phyloP scores from a whole-genome alignment of 2,113 vertebrate species.

The Thryonomys swinderianus region DNA sequence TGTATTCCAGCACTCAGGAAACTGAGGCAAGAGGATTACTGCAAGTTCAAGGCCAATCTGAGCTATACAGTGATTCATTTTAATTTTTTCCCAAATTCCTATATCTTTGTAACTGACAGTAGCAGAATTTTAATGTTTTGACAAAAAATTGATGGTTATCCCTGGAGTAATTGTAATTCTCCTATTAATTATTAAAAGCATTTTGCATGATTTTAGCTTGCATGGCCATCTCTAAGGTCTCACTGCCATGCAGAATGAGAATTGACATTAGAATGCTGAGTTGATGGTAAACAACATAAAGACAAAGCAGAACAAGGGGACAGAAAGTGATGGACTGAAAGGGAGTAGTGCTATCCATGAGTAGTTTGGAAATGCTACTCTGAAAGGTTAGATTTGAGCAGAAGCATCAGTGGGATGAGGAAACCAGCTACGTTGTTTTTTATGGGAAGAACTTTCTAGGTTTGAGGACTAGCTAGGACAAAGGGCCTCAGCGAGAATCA shows the following conservation, averaged over 20 bases:
- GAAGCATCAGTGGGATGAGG: background rate
- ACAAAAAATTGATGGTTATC: slow-evolving; percentile 8
- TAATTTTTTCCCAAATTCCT: background rate
- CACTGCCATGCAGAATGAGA: background rate
- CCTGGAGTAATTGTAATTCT: background rate
- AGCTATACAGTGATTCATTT: background rate
- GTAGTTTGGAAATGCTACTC: background rate
- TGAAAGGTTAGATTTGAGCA: slow-evolving; percentile 40
- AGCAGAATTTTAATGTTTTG: slow-evolving; percentile 40
- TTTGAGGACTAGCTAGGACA: background rate
- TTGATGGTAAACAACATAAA: slow-evolving; percentile 12
- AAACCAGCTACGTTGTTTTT: background rate
- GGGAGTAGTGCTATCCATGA: background rate
- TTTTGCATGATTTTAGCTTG: background rate
- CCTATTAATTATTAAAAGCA: background rate
- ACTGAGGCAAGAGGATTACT: background rate
- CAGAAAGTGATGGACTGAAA: background rate
- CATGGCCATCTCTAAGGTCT: background rate
- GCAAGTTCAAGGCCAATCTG: background rate
- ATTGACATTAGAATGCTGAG: background rate
- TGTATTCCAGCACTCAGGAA: background rate
- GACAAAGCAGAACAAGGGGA: slow-evolving; percentile 17
- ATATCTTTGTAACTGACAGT: background rate
- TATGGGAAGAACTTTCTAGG: slow-evolving; percentile 37
- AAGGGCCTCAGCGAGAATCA: background rate